Evolutionary conservation across 2,888 invertebrate species (phyloP), one percentile per base, ranked within the genome.

Genomic region (Oeneis ivallda): DNA sequence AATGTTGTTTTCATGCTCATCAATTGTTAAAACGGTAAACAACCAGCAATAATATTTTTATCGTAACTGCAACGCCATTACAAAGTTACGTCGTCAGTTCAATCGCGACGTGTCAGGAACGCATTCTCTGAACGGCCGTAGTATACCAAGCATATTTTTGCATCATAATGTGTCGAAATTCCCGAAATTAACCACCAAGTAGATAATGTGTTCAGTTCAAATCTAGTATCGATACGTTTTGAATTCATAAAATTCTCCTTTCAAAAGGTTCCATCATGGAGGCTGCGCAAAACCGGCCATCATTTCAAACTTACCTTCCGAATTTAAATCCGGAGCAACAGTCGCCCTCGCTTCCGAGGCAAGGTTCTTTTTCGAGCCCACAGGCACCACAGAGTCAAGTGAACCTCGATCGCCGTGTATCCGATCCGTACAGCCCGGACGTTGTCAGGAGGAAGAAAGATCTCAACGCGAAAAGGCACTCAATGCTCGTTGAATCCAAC

Each of bases 231-330:
- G 26, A 26, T 26, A 26, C 26, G 5, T 26, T n/a, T 58, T 45
- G 3, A 7, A 47, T 13, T 39, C 19, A 56, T 45, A 59, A 65
- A 59, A 67, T 64, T 75, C 72, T 72, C 71, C 69, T 34, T 56
- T 49, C 34, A 50, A 32, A 67, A 83, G 95, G 93, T 75, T 95
- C 94, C 41, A 94, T 95, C 76, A 95, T 95, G 87, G 95, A 95
- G 77, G 95, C 94, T 6, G 93, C 95, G 11, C 95, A 95, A 76
- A 95, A 94, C 74, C 78, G 91, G 62, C 92, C 92, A 11, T 86
- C 92, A 34, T 92, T 92, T 84, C 92, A 92, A 76, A 92, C 92
- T 0, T 92, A 92, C 76, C 78, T 92, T 7, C 89, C 92, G 6
- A 88, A 80, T 68, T 65, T 81, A 64, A 80, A 75, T 6, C 81